phyloP scores from a whole-genome alignment of 2,797 vertebrate genomes.

The Okamejei kenojei region DNA sequence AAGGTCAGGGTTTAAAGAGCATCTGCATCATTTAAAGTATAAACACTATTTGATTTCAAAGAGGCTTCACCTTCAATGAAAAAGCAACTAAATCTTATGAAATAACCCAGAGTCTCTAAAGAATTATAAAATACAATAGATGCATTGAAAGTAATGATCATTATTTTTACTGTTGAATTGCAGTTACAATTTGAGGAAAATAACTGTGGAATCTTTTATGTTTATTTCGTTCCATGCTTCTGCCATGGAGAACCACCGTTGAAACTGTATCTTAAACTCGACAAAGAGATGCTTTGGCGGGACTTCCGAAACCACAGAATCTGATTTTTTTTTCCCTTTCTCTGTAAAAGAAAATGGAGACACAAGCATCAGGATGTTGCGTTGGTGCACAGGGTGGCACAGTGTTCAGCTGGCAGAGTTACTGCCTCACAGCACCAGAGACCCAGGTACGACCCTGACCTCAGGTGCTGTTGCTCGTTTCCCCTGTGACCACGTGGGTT shows the following conservation, averaged over 20 bases:
- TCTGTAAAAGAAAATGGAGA: constrained; percentile 49
- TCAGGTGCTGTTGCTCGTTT: no score
- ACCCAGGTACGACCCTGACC: no score
- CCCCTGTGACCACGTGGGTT: no score
- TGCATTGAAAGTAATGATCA: neutral
- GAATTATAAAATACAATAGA: neutral
- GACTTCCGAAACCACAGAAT: constrained; percentile 22
- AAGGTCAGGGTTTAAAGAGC: no score
- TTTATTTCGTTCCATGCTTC: constrained; percentile 33
- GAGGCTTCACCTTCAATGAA: neutral
- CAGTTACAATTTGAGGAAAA: neutral
- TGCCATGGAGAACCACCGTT: constrained; percentile 52
- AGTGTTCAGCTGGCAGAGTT: no score
- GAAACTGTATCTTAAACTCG: constrained; percentile 62
- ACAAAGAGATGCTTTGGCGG: constrained; percentile 53
- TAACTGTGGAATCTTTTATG: neutral
- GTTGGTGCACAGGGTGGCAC: no score
- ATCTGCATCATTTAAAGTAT: no score
- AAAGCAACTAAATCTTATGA: neutral
- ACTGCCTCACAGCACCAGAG: no score
- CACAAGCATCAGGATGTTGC: neutral
- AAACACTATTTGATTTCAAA: no score
- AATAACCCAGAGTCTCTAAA: neutral
- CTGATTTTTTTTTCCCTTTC: constrained; percentile 41
- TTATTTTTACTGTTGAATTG: constrained; percentile 18